phyloP scores from a whole-genome alignment of 2,797 vertebrate genomes.

The Gymnothorax javanicus region DNA sequence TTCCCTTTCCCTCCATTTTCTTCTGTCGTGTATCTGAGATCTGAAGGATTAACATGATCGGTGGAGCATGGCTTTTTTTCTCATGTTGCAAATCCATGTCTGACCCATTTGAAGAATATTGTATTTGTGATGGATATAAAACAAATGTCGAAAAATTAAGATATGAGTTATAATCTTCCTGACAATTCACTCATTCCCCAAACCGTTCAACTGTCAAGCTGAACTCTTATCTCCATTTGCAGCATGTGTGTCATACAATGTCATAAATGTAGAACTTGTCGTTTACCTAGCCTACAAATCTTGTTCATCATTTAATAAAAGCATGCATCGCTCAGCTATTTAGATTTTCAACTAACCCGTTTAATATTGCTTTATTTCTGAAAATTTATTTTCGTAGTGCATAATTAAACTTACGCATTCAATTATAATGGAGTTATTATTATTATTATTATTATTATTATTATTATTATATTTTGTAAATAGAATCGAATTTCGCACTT shows the following conservation, averaged over 20 bases:
- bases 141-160: not conserved
- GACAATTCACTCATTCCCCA: not conserved
- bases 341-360: not conserved
- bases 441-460: not conserved
- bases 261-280: not conserved
- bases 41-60: not conserved
- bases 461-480: not conserved
- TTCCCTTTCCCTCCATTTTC: slow-evolving; percentile 21
- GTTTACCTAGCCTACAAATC: not conserved
- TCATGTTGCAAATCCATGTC: no score
- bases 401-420: not conserved
- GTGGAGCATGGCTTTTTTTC: not conserved
- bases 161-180: not conserved
- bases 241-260: not conserved
- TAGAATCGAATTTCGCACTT: not conserved
- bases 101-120: not conserved
- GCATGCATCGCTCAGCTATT: not conserved
- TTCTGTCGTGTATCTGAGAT: not conserved
- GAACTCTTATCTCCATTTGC: not conserved
- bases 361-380: not conserved
- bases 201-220: no score
- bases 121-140: not conserved
- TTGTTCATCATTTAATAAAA: not conserved
- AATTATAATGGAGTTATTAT: not conserved
- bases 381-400: not conserved